A percentile compares a stretch with the other conserved stretches of the same genome.
Evolutionary conservation across 2,888 invertebrate genomes (phyloP).

Genomic region (Stenoptilia bipunctidactyla): DNA sequence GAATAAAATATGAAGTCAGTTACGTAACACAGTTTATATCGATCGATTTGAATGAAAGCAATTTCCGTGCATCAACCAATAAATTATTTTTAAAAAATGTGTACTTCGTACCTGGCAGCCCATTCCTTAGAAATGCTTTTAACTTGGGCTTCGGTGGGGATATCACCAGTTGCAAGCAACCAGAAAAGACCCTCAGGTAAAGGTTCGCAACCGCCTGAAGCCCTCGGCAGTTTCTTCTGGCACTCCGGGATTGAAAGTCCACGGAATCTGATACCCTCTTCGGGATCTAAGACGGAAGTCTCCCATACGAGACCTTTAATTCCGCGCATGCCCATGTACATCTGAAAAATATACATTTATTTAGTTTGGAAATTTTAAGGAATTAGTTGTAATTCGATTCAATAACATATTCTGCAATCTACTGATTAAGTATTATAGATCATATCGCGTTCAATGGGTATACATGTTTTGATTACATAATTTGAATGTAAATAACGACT

Average conservation of each 20-base stretch:
- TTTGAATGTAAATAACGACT: too few relatives aligned
- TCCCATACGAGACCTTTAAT: constrained; percentile 96
- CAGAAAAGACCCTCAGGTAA: constrained; percentile 86
- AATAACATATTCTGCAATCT: too few relatives aligned
- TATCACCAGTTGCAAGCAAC: constrained; percentile 81
- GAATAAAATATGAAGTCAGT: too few relatives aligned
- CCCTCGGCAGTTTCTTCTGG: constrained; percentile 79
- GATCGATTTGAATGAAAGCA: too few relatives aligned
- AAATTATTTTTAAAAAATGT: too few relatives aligned
- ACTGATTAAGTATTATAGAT: too few relatives aligned
- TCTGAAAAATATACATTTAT: constrained; percentile 59
- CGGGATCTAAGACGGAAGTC: constrained; percentile 94
- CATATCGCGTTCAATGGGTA: too few relatives aligned
- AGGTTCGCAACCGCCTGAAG: constrained; percentile 77
- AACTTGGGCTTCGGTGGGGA: constrained; percentile 80
- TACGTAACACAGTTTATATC: too few relatives aligned
- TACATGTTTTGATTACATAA: too few relatives aligned
- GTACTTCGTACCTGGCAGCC: constrained; percentile 75
- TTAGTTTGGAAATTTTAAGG: too few relatives aligned
- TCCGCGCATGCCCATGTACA: constrained; percentile 96
- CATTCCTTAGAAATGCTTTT: constrained; percentile 83
- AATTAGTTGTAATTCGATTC: too few relatives aligned
- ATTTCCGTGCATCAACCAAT: too few relatives aligned
- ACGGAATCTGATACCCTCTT: constrained; percentile 96
- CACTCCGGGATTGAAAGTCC: constrained; percentile 91